Base-by-base conservation (phyloP, 2,797 vertebrate species). In the Rhynchonycteris naso region DNA sequence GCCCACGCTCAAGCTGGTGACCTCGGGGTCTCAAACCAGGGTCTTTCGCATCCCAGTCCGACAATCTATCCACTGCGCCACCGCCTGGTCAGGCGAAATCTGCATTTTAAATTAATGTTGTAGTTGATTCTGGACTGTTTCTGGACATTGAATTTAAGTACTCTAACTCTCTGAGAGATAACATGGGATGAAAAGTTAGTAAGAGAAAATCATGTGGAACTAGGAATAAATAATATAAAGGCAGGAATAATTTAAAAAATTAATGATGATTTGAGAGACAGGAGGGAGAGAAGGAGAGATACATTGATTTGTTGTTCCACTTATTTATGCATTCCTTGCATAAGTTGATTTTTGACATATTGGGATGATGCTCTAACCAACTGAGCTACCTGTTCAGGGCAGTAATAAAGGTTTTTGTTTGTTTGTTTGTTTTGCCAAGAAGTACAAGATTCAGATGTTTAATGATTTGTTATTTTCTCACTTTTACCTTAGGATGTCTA, bases 401-500 rank as follows among this genome's bases (percentile, higher is more conserved):
- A 43, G 43, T 43, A 43, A 43, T 43, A 43, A 43, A 59, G 47
- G 5, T n/a, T 43, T 16, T 33, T 66, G 16, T 33, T 26, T 61
- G 58, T 24, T 33, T 76, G 56, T 82, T 58, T 92, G 33, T 61
- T 82, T 58, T 92, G 30, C 33, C 4, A 63, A 58, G 59, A 92
- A 65, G 50, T 72, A 9, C 12, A 61, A 58, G 13, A 71, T 83
- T 88, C 18, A 24, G 35, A 65, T 89, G n/a, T 82, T 83, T 74
- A 82, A 54, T 72, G n/a, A 84, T 21, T 59, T 10, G 8, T 91
- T 47, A 0, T 94, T 95, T 72, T 93, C 89, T 78, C 0, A n/a
- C 28, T 97, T 80, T 94, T 4, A 94, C 52, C 96, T 81, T 96
- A 99, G 99, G 98, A 99, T 99, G 99, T 98, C 99, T 13, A 98